Base-by-base conservation (phyloP, 2,113 vertebrate species). In the Marmota flaviventris region DNA sequence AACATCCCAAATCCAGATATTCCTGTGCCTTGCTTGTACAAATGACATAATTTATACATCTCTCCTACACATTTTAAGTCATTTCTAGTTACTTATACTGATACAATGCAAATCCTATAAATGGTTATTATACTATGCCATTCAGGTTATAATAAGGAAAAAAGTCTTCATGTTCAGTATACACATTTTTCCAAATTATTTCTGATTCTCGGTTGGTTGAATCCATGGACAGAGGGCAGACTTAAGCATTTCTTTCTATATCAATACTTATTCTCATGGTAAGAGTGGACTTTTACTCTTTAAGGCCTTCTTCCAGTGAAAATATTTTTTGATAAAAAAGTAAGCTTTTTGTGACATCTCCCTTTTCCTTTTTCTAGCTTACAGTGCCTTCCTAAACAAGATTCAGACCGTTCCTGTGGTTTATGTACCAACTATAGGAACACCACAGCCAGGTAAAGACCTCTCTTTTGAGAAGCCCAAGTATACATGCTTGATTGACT, bases 371-470 rank as follows among this genome's bases (percentile, higher is more conserved):
- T 79, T 86, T 58, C 22, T 91, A 98, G 98, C 93, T 14, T 98
- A 98, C 58, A 98, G 95, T 1, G 96, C 98, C 14, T 97, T 98
- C 82, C 81, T 98, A 16, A 97, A 96, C 76, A 97, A 89, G 58
- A 85, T 97, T 22, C 98, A 98, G 75, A 96, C 89, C 0, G 96
- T 98, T 39, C 98, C 98, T 1, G 53, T 98, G 20, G 96, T 98
- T 5, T 98, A 98, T 1, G 69, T 98, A 18, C 97, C 98, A 65
- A 92, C 98, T 27, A 6, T 63, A 16, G 69, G 93, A 73, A 5
- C 85, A 3, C 2, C 93, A 67, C 98, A 97, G 37, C 8, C 93
- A 97, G 98, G 98, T 98, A 97, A 97, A 78, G 61, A 39, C 58
- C 20, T 67, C 5, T 69, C 12, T 27, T 27, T 24, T 22, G 5